Conservation (phyloP, 2,797 vertebrate species). For the Diplodus sargus region DNA sequence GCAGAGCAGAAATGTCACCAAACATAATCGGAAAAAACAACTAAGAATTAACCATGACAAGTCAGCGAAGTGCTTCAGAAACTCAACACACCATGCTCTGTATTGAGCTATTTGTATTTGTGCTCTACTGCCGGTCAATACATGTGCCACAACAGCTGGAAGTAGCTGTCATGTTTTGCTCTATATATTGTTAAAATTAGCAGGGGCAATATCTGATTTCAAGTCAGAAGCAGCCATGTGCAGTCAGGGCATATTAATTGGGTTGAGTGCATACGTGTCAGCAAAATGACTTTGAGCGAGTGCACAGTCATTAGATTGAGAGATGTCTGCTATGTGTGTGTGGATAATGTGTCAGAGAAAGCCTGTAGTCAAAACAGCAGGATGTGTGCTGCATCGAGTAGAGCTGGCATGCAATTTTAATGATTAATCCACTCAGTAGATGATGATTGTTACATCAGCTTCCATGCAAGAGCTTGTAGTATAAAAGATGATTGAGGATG, state of each 20-base stretch:
- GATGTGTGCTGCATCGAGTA: constrained; percentile 45
- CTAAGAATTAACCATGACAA: constrained; percentile 68
- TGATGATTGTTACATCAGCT: constrained; percentile 46
- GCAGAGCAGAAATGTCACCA: constrained; percentile 74
- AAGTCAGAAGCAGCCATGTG: constrained; percentile 47
- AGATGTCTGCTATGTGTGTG: constrained; percentile 52
- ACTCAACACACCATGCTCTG: constrained; percentile 2
- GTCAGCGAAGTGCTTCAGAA: constrained; percentile 59
- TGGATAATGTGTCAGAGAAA: constrained; percentile 46
- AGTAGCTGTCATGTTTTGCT: constrained; percentile 50
- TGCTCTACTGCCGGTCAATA: constrained; percentile 48
- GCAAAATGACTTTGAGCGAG: constrained; percentile 57
- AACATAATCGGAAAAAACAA: constrained; percentile 61
- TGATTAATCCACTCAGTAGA: constrained; percentile 59
- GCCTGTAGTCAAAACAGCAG: constrained; percentile 54
- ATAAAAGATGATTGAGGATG: constrained; percentile 17
- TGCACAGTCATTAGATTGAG: constrained; percentile 53
- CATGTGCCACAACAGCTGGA: constrained; percentile 64
- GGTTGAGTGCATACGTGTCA: constrained; percentile 62
- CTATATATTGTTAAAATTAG: constrained; percentile 57
- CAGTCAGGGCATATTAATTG: constrained; percentile 66
- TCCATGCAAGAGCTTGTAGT: constrained; percentile 8
- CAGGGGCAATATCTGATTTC: constrained; percentile 59
- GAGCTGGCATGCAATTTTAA: constrained; percentile 54
- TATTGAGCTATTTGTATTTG: constrained; percentile 40